Evolutionary conservation across 2,113 vertebrate species (phyloP), one percentile per base, ranked within the genome.

Genomic region (Damaliscus lunatus): DNA sequence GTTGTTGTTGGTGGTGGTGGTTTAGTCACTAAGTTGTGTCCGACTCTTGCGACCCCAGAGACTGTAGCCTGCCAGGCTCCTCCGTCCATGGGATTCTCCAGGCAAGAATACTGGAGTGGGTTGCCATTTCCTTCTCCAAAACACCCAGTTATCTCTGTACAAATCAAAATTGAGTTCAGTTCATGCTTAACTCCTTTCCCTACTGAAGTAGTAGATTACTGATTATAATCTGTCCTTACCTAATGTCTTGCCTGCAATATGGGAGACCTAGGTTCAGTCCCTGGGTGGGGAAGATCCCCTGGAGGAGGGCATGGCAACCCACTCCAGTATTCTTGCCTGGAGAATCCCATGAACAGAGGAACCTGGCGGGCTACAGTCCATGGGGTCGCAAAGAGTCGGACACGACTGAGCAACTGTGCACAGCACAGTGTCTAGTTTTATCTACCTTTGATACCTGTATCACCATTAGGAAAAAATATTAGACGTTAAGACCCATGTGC

Each of bases 371-470:
- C 10, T 23, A 13, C 67, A 40, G n/a, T 71, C n/a, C n/a, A 40
- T 0, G n/a, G 67, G n/a, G n/a, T 23, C 0, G 3, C 67, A 71
- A n/a, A 67, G 67, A 71, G 19, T 71, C 2, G 0, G 64, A 40
- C 19, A 71, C 0, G n/a, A 71, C n/a, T 71, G n/a, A 71, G 67
- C 0, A 0, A 40, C 19, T 6, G 12, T 0, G 10, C 67, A 71
- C n/a, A 71, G 19, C 67, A 31, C 5, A 31, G 17, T 67, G 4
- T 17, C 12, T 14, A 23, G 10, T 27, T 55, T 64, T 90, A 21
- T 40, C 88, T 80, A 27, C 57, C 67, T 71, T 87, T 53, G 36
- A 87, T 25, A 60, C 1, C 13, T 31, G 7, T 40, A 89, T 78
- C 8, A 86, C 8, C 14, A 27, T 5, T 50, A 84, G 33, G 21